Evolutionary conservation across 2,113 vertebrate species (phyloP).

Genomic region (Mungos mungo): DNA sequence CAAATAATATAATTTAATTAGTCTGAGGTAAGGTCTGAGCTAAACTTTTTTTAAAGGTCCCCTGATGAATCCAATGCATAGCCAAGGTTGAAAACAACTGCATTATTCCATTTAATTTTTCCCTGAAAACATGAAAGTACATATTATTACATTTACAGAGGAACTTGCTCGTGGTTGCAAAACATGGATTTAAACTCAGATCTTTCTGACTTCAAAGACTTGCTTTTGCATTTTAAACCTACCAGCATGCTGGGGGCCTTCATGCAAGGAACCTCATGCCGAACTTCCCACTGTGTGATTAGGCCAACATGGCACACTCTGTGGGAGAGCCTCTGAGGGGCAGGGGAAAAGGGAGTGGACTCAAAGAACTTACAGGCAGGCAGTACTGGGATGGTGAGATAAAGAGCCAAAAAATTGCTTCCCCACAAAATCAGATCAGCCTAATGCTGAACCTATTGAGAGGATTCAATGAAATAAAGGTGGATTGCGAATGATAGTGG

Average conservation of each 20-base stretch:
- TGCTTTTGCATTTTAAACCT: not conserved
- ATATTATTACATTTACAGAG: not conserved
- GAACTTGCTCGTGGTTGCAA: not conserved
- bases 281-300: not conserved
- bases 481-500: not conserved
- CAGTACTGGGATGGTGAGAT: not conserved
- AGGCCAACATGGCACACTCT: not conserved
- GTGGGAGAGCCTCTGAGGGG: not conserved
- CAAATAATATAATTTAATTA: conserved; percentile 14
- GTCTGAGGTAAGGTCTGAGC: not conserved
- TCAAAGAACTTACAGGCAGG: not conserved
- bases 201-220: not conserved
- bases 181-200: not conserved
- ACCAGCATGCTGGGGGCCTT: not conserved
- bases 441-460: not conserved
- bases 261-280: not conserved
- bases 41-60: not conserved
- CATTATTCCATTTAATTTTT: not conserved
- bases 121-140: not conserved
- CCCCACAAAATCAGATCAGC: not conserved
- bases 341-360: not conserved
- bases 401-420: not conserved
- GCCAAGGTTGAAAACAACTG: not conserved
- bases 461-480: not conserved
- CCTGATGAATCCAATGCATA: not conserved